Conservation (phyloP, 2,113 vertebrate species). For the Halcyon malimbica region DNA sequence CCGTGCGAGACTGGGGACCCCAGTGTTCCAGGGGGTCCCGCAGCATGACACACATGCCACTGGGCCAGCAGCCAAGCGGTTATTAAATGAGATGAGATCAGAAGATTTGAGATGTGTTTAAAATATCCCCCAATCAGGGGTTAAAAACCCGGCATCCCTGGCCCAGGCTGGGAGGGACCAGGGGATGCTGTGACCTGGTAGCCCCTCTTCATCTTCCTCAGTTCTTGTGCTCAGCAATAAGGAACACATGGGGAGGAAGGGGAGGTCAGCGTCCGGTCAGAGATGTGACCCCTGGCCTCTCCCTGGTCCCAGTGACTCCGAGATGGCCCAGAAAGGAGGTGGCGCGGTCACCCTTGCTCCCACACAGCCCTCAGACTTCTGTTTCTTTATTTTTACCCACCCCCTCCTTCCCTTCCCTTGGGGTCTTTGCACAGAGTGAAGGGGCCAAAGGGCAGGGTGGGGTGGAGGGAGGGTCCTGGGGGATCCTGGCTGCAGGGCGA, state of each 20-base stretch:
- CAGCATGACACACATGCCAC: fast-evolving
- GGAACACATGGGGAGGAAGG: background rate
- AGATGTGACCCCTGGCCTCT: background rate
- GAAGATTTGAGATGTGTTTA: background rate
- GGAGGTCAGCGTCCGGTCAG: fast-evolving
- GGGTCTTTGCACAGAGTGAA: background rate
- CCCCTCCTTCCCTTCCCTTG: fast-evolving
- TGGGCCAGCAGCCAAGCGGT: background rate
- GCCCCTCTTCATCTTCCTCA: background rate
- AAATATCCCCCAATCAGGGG: background rate
- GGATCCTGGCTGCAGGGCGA: background rate
- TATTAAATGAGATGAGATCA: background rate
- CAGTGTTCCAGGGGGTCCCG: fast-evolving
- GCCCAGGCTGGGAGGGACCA: background rate
- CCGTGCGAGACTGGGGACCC: fast-evolving
- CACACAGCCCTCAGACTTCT: background rate
- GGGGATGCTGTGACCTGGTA: fast-evolving
- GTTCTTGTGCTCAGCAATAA: background rate
- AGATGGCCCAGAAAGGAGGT: background rate
- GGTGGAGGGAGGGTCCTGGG: background rate
- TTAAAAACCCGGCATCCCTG: background rate
- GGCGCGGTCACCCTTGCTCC: background rate
- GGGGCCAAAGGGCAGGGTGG: background rate
- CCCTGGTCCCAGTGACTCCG: background rate
- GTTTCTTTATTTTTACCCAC: background rate